A percentile compares a stretch with the other conserved stretches of the same genome.
These are phyloP conservation scores for Turritopsis dohrnii DNA, from an alignment of 30 jellyfish, hydroid and myxozoan species.

Conservation along the genomic window DNA sequence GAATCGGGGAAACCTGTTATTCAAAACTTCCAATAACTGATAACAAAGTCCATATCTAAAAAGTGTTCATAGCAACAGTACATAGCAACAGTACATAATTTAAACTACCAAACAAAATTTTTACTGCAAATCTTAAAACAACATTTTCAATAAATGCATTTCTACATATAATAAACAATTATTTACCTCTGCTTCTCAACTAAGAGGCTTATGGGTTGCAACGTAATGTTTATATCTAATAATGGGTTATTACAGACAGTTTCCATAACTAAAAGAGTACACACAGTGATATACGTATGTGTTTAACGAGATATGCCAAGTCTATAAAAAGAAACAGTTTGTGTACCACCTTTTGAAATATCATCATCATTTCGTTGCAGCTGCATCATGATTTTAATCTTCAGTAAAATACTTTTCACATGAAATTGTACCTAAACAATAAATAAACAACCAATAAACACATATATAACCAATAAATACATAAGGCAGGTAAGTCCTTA, in stretches of 20 bases:
- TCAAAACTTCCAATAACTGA: constrained; percentile 42
- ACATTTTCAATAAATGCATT: background rate
- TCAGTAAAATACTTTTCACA: constrained; percentile 49
- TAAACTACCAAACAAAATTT: too few relatives aligned
- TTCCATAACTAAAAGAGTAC: background rate
- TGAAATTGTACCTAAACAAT: constrained; percentile 48
- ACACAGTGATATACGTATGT: background rate
- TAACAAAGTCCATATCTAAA: constrained; percentile 22
- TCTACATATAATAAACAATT: background rate
- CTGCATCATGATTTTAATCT: constrained; percentile 38
- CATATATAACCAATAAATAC: too few relatives aligned
- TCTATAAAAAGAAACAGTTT: background rate
- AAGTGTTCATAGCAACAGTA: too few relatives aligned
- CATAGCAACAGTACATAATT: too few relatives aligned
- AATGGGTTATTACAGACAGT: background rate
- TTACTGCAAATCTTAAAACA: background rate
- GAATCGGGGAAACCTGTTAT: constrained; percentile 25
- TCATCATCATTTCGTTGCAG: constrained; percentile 31
- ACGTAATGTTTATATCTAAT: background rate
- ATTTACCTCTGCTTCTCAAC: background rate
- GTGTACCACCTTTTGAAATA: constrained; percentile 3
- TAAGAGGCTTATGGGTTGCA: background rate
- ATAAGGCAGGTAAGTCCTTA: too few relatives aligned
- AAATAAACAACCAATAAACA: background rate
- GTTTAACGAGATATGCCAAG: background rate